Evolutionary conservation across 2,888 invertebrate species (phyloP).

Genomic region (Cataglyphis livida): DNA sequence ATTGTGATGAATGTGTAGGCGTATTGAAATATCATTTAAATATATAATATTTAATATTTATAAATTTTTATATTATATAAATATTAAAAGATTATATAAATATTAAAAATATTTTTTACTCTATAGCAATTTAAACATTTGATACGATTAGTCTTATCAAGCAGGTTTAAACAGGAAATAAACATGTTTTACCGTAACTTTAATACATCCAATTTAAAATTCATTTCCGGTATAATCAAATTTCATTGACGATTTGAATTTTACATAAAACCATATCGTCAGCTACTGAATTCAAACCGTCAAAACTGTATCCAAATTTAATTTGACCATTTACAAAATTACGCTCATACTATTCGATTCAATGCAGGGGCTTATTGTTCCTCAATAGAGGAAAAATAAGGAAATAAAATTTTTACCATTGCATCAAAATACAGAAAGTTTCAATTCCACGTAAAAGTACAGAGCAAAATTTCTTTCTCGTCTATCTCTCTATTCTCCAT

Average conservation of each 20-base stretch:
- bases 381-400: background rate
- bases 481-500: slow-evolving; percentile 41
- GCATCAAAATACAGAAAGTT: slow-evolving; percentile 67
- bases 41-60: slow-evolving; percentile 30
- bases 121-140: slow-evolving; percentile 26
- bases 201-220: background rate
- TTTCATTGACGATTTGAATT: slow-evolving; percentile 10
- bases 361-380: slow-evolving; percentile 26
- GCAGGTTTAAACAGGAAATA: slow-evolving; percentile 24
- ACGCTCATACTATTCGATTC: slow-evolving; percentile 24
- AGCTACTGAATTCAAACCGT: slow-evolving; percentile 25
- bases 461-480: slow-evolving; percentile 58
- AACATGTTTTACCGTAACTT: background rate
- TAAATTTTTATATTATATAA: background rate
- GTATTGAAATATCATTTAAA: slow-evolving; percentile 27
- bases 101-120: background rate
- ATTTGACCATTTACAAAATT: slow-evolving; percentile 32
- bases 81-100: slow-evolving; percentile 21
- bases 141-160: slow-evolving; percentile 22
- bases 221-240: background rate
- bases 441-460: slow-evolving; percentile 62
- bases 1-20: background rate
- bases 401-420: slow-evolving; percentile 54
- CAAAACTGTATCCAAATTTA: slow-evolving; percentile 19
- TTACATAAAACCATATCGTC: background rate